Conservation (phyloP, 2,113 vertebrate genomes). For the Phocoena phocoena region DNA sequence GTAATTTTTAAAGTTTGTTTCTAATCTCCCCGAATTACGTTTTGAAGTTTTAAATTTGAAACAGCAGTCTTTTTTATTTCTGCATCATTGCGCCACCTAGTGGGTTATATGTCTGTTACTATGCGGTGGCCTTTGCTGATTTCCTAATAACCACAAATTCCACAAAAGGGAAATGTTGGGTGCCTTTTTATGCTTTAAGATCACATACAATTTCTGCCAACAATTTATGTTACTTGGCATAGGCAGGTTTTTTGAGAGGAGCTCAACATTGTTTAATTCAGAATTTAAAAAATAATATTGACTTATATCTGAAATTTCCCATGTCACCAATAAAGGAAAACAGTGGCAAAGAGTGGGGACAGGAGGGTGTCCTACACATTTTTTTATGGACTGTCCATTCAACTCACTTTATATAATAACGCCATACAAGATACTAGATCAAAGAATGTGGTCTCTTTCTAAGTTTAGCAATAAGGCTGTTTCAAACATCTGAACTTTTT, state of each 20-base stretch:
- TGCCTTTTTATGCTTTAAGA: background rate
- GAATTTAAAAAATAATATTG: background rate
- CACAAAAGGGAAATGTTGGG: background rate
- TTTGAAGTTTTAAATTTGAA: constrained; percentile 27
- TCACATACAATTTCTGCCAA: background rate
- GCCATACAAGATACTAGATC: background rate
- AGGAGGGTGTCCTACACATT: background rate
- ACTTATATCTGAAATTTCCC: background rate
- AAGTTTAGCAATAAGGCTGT: background rate
- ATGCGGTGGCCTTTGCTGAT: background rate
- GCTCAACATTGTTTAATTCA: background rate
- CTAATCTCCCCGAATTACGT: background rate
- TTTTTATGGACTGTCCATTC: background rate
- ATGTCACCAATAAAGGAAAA: background rate
- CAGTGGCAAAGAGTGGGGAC: background rate
- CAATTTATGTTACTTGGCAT: background rate
- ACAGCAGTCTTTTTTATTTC: background rate
- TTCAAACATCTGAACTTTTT: background rate
- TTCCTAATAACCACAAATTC: background rate
- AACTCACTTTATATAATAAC: background rate
- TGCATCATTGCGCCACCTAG: constrained; percentile 75
- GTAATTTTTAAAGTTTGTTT: background rate
- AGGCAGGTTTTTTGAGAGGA: background rate
- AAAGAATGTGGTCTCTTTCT: background rate
- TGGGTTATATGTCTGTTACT: constrained; percentile 6